Evolutionary conservation across 2,797 vertebrate species (phyloP), one percentile per base, ranked within the genome.

Genomic region (Columba guinea): DNA sequence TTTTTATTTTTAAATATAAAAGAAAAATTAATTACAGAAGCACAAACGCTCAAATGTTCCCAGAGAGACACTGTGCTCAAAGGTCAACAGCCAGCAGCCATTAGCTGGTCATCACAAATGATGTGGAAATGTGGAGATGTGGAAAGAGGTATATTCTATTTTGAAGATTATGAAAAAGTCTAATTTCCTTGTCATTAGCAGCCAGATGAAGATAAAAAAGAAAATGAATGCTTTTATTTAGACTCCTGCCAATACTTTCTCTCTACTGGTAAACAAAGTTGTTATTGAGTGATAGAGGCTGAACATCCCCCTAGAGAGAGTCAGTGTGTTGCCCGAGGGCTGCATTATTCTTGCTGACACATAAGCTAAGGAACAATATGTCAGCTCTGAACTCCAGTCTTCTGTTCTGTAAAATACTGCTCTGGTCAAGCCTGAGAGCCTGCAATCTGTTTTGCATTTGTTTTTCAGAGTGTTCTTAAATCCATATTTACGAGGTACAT

Each of bases 361-460:
- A 32, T 24, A 65, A 93, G 59, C 58, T 89, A 89, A 94, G 91
- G 89, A 95, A 84, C 59, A 84, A 84, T 76, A 82, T 5, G 27
- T 70, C 78, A 89, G 89, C 79, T 94, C 87, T 93, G 69, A 90
- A 91, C 58, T 85, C 59, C 85, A 44, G 32, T 11, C 60, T 44
- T 92, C 93, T 95, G 51, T 89, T 91, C 90, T 93, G 68, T 63
- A 80, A 96, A 94, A 88, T 83, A 93, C 14, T 62, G 32, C 77
- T 78, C 80, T 80, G 87, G 84, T 96, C 74, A 94, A 84, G 68
- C 30, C 22, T 22, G 52, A 90, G 71, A 95, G 63, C 22, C 46
- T 80, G 84, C 90, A 94, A 91, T 83, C 70, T 91, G 70, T 78
- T 91, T 87, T 94, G 89, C 52, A 17, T 85, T 87, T 87, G 16